These are phyloP conservation scores for Coracopsis vasa DNA, from an alignment of 2,113 vertebrate genomes.

Conservation along the genomic window DNA sequence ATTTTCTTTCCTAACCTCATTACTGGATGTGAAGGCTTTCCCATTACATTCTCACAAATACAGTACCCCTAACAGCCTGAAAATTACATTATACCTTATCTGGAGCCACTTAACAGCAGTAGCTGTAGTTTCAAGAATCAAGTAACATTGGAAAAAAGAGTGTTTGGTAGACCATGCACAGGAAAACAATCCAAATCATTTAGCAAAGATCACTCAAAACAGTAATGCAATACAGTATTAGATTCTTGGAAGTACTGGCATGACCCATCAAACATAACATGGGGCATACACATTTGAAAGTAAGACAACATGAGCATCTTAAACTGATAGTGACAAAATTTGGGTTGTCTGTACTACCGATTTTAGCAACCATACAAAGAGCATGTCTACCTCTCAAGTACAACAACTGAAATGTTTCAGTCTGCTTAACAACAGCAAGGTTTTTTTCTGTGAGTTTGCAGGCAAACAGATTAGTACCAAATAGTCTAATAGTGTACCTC, in stretches of 20 bases:
- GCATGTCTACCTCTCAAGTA: neutral
- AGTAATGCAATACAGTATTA: neutral
- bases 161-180: neutral
- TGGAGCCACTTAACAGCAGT: neutral
- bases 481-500: neutral
- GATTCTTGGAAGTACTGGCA: neutral
- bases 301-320: neutral
- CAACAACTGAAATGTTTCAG: conserved; percentile 1
- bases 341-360: neutral
- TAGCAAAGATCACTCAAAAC: neutral
- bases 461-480: conserved; percentile 4
- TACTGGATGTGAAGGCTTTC: neutral
- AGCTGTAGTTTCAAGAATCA: conserved; percentile 9
- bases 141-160: neutral
- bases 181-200: neutral
- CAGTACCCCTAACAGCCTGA: conserved; percentile 12
- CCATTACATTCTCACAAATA: neutral
- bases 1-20: neutral
- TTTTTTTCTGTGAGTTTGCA: neutral
- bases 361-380: neutral
- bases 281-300: neutral
- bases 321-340: neutral
- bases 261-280: neutral
- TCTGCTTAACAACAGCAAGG: neutral
- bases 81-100: neutral